Percentiles rank a stretch among this genome's conserved stretches.
phyloP scores from a whole-genome alignment of 2,888 invertebrate genomes.

The Abrostola tripartita region DNA sequence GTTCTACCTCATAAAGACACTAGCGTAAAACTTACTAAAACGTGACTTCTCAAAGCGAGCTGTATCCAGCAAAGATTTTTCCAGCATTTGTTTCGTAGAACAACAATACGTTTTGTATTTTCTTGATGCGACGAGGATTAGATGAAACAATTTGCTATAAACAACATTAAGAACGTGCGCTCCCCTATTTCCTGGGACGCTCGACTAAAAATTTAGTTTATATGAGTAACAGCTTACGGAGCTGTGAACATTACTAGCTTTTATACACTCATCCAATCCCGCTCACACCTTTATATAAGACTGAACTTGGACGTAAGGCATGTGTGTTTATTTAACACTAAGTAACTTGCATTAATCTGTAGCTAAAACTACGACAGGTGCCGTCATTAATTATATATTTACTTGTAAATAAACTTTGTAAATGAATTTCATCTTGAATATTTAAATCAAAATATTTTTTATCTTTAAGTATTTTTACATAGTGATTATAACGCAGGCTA shows the following conservation, averaged over 20 bases:
- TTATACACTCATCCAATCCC: slow-evolving; percentile 27
- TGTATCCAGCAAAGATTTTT: slow-evolving; percentile 26
- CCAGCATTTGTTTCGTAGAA: slow-evolving; percentile 13
- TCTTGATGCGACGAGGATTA: slow-evolving; percentile 24
- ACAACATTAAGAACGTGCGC: slow-evolving; percentile 32
- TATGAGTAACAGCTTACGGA: slow-evolving; percentile 34
- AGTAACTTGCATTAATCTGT: slow-evolving; percentile 25
- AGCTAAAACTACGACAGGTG: slow-evolving; percentile 31
- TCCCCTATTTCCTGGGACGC: slow-evolving; percentile 26
- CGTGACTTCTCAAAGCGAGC: slow-evolving; percentile 40
- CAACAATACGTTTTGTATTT: slow-evolving; percentile 40
- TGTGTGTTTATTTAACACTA: slow-evolving; percentile 22
- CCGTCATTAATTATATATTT: slow-evolving; percentile 9
- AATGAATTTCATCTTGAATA: slow-evolving; percentile 42
- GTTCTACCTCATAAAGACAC: too few relatives aligned
- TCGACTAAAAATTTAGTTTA: slow-evolving; percentile 35
- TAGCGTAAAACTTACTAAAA: too few relatives aligned
- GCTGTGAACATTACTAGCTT: slow-evolving; percentile 30
- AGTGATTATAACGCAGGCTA: slow-evolving; percentile 43
- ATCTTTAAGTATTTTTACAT: slow-evolving; percentile 42
- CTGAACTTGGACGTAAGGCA: slow-evolving; percentile 6
- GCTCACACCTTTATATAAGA: slow-evolving; percentile 20
- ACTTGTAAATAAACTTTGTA: too few relatives aligned
- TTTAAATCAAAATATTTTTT: slow-evolving; percentile 53
- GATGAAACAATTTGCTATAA: slow-evolving; percentile 51